These are phyloP conservation scores for Cephus cinctus DNA, from an alignment of 1,140 invertebrate genomes.

Conservation along the genomic window DNA sequence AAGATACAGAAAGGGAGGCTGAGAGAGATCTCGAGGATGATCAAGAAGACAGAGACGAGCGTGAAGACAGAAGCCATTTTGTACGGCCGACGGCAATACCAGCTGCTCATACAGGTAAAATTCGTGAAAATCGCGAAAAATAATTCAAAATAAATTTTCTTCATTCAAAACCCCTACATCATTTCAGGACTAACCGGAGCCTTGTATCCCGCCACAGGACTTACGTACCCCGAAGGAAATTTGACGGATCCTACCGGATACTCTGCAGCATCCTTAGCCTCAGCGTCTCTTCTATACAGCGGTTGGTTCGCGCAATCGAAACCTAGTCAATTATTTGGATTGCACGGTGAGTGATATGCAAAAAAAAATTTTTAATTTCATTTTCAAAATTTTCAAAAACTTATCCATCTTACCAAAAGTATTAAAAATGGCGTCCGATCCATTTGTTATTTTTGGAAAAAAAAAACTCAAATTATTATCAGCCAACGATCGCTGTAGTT, in stretches of 20 bases:
- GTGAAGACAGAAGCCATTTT: conserved; percentile 20
- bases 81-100: conserved; percentile 25
- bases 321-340: conserved; percentile 50
- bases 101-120: conserved; percentile 24
- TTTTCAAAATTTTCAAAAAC: background rate
- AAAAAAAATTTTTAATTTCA: background rate
- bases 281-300: conserved; percentile 52
- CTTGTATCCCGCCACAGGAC: conserved; percentile 12
- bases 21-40: conserved; percentile 23
- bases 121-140: conserved; percentile 3
- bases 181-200: conserved; percentile 2
- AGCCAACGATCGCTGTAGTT: conserved; percentile 31
- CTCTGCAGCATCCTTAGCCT: conserved; percentile 45
- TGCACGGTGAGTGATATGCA: conserved; percentile 47
- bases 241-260: conserved; percentile 34
- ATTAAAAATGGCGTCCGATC: background rate
- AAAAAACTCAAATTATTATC: conserved; percentile 30
- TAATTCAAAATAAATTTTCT: conserved; percentile 13
- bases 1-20: background rate
- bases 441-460: conserved; percentile 6
- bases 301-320: conserved; percentile 54
- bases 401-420: background rate
- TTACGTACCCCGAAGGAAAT: conserved; percentile 15
- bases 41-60: conserved; percentile 24
- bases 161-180: conserved; percentile 15